phyloP scores from a whole-genome alignment of 2,113 vertebrate genomes.

The Thunnus thynnus region DNA sequence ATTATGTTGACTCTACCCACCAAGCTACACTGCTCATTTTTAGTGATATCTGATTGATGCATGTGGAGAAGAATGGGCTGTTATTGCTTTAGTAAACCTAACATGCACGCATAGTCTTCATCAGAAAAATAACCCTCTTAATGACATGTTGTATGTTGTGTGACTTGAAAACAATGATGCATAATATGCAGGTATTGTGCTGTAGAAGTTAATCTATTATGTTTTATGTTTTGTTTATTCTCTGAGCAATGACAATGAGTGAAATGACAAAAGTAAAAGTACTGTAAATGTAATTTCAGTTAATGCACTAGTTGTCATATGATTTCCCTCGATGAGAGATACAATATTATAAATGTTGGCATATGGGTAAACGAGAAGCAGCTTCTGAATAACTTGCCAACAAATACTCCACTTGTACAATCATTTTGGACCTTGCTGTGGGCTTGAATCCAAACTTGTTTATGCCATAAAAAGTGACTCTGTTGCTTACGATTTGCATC shows the following conservation, averaged over 20 bases:
- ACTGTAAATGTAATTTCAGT: no score
- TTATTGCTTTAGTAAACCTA: neutral
- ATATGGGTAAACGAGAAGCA: neutral
- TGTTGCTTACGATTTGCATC: slow-evolving; percentile 45
- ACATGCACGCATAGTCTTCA: no score
- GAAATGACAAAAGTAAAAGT: no score
- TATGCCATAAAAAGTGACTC: slow-evolving; percentile 1
- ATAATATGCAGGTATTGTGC: no score
- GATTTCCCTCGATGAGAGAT: neutral
- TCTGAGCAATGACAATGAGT: no score
- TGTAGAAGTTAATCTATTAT: no score
- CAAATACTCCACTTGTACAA: neutral
- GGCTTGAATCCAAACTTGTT: neutral
- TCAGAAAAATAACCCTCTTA: no score
- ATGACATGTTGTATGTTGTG: no score
- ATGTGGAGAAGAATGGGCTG: neutral
- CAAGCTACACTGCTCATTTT: neutral
- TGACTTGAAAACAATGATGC: no score
- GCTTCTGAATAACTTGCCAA: neutral
- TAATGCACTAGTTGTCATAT: neutral
- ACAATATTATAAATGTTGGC: neutral
- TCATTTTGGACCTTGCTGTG: neutral
- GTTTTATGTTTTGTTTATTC: no score
- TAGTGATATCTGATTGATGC: neutral
- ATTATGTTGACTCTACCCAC: neutral